Evolutionary conservation across 2,888 invertebrate species (phyloP), one percentile per base, ranked within the genome.

Genomic region (Hedya salicella): DNA sequence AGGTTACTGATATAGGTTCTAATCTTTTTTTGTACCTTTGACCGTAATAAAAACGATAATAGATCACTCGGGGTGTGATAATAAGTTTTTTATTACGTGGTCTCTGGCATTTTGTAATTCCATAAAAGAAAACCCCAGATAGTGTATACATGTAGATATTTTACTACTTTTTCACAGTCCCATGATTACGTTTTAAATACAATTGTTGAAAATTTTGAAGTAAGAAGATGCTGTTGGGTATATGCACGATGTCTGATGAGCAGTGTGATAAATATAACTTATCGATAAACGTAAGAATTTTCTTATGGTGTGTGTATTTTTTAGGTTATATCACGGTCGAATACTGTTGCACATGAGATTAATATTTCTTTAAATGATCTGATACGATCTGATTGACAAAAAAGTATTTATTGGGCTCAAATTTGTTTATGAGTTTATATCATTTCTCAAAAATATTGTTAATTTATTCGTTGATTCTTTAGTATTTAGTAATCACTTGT

Each of bases 311-410:
- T 40, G 19, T 25, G 25, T 6, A 49, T n/a, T 36, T 11, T 57
- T 48, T 40, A 14, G 13, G 11, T 46, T 21, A 14, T 62, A 19
- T 42, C n/a, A 16, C 21, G 32, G 21, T 32, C 44, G 44, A 62
- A 62, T 54, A 50, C 16, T 13, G 21, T 39, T 53, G 11, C 40
- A 17, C 25, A 49, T 32, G 63, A 63, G 63, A 64, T 64, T 64
- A 36, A 25, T n/a, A 57, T 30, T 25, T 25, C 16, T 21, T 50
- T 40, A 49, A 16, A n/a, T 39, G 64, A 65, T 65, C 64, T 65
- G 64, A 65, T 46, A 19, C n/a, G 57, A 57, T 59, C 57, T 59
- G 57, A 59, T 25, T 25, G 25, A 25, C 4, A 44, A 56, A 42
- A 56, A 44, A 16, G n/a, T 16, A 11, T 25, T 14, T 14, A 42